phyloP scores from a whole-genome alignment of 2,888 invertebrate genomes.

The Ophioninae sp. region DNA sequence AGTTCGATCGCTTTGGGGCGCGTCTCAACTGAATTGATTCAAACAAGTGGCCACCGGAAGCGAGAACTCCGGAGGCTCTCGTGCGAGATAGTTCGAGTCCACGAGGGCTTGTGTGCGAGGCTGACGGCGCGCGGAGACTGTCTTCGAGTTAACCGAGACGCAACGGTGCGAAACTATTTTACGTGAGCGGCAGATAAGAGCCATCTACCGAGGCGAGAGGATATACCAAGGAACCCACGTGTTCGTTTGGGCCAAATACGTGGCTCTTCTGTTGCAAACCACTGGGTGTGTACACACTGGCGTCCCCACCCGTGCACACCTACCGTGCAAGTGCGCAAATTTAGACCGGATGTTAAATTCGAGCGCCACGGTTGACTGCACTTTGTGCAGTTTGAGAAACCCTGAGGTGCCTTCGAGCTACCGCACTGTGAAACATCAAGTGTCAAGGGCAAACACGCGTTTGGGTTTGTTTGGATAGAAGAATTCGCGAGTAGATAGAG shows the following conservation, averaged over 20 bases:
- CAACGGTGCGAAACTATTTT: conserved; percentile 58
- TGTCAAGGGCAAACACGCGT: no score
- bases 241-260: conserved; percentile 27
- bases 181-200: conserved; percentile 58
- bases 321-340: conserved; percentile 3
- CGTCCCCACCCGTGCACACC: conserved; percentile 12
- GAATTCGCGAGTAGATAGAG: no score
- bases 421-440: background rate
- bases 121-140: conserved; percentile 29
- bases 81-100: conserved; percentile 10
- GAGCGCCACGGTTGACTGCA: background rate
- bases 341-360: background rate
- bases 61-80: background rate
- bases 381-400: background rate
- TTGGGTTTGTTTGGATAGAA: no score
- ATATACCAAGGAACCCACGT: conserved; percentile 38
- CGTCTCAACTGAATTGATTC: conserved; percentile 25
- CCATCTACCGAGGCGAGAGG: conserved; percentile 25
- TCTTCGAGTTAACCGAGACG: conserved; percentile 42
- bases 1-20: background rate
- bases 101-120: conserved; percentile 4
- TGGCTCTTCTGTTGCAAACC: conserved; percentile 21
- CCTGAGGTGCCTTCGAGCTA: background rate
- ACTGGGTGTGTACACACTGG: background rate
- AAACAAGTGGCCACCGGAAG: conserved; percentile 36